Evolutionary conservation across 2,113 vertebrate species (phyloP), one percentile per base, ranked within the genome.

Genomic region (Anser cygnoides): DNA sequence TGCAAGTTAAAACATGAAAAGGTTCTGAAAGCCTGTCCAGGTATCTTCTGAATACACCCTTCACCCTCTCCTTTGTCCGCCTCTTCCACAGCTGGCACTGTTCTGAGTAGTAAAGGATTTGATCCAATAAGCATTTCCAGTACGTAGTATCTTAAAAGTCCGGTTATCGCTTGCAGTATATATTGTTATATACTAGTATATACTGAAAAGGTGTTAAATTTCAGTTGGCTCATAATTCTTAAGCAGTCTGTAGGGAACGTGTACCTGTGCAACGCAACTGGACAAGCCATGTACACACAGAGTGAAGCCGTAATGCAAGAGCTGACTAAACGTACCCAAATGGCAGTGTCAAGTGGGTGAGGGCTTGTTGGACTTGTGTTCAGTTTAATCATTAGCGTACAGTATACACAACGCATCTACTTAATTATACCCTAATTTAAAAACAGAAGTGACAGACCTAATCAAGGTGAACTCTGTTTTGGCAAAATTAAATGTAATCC

Each of bases 231-330:
- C 66, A 8, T 52, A 79, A 57, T 57, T 80, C 58, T 37, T 52
- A 46, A 80, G 29, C 1, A 0, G 4, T 37, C 26, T 58, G 20
- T 54, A 58, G 50, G 33, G 84, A 81, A 58, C 13, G 11, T 58
- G 31, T 22, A 17, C 9, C 15, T 31, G 11, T 50, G 3, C 20
- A 46, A 59, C 11, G 39, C 9, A 41, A 21, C 13, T 54, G 41
- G 26, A 8, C 10, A 35, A 37, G 13, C 13, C 26, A 3, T 13
- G 8, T 33, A n/a, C 6, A 22, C 1, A 3, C 31, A 8, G 46
- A 12, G 26, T 43, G 26, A 82, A 74, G 13, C 11, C 23, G 1
- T 28, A 33, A 76, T 37, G 44, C 39, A 87, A 73, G 68, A 52
- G 6, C 18, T 79, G 54, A 15, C 13, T 59, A 29, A 41, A 39